Percentiles rank a stretch among this genome's conserved stretches.
Conservation (phyloP, 1,140 invertebrate genomes). For the Drosophila novamexicana region DNA sequence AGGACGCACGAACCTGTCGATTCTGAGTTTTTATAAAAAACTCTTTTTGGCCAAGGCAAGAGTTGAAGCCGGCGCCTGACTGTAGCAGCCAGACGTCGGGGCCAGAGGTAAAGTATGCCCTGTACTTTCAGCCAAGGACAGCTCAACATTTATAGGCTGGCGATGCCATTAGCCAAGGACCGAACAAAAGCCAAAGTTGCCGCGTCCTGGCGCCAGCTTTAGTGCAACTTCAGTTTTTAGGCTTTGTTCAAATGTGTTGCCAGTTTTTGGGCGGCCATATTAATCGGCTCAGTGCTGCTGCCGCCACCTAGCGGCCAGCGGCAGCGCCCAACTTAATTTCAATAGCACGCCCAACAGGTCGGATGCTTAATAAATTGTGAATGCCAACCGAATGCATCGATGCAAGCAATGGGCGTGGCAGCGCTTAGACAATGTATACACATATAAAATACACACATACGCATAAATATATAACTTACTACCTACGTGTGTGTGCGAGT, state of each 20-base stretch:
- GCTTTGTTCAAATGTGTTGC: constrained; percentile 46
- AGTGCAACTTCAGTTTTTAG: constrained; percentile 3
- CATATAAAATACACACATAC: constrained; percentile 14
- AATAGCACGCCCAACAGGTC: constrained; percentile 38
- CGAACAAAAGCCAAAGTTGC: constrained; percentile 10
- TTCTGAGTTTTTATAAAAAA: constrained; percentile 68
- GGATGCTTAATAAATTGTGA: constrained; percentile 43
- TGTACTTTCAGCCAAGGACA: constrained; percentile 32
- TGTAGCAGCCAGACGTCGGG: not conserved
- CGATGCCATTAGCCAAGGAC: constrained; percentile 18
- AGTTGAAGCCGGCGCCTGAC: not conserved
- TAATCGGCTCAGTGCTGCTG: constrained; percentile 35
- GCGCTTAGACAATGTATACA: constrained; percentile 33
- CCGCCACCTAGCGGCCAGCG: constrained; percentile 48
- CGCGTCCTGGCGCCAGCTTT: not conserved
- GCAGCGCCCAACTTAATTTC: constrained; percentile 22
- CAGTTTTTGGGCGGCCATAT: constrained; percentile 42
- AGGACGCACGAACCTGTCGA: constrained; percentile 18
- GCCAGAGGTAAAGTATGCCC: constrained; percentile 7
- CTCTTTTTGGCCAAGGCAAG: constrained; percentile 8
- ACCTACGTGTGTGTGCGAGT: constrained; percentile 3
- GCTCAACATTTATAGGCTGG: constrained; percentile 70
- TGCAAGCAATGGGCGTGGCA: constrained; percentile 33
- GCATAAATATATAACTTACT: constrained; percentile 13
- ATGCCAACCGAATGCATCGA: constrained; percentile 33